Conservation (phyloP, 2,888 invertebrate genomes). For the Dichetophora obliterata region DNA sequence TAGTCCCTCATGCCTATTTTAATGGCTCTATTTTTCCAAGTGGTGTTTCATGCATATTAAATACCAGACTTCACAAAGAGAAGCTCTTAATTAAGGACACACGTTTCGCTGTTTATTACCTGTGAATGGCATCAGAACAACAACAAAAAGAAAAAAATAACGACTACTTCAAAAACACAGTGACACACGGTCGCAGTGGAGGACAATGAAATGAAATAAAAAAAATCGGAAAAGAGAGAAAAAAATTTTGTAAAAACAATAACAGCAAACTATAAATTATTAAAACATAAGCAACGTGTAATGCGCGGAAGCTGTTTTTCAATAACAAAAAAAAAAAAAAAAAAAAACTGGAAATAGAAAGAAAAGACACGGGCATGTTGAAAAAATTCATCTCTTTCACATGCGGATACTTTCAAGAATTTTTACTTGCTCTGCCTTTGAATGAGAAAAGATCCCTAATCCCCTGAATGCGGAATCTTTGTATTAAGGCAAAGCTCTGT, state of each 20-base stretch:
- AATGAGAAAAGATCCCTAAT: conserved; percentile 52
- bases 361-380: no score
- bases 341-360: no score
- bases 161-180: neutral
- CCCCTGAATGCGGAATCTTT: conserved; percentile 64
- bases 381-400: neutral
- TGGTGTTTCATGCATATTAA: conserved; percentile 9
- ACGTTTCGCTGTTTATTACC: conserved; percentile 49
- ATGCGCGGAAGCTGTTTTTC: conserved; percentile 24
- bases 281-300: conserved; percentile 22
- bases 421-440: neutral
- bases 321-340: neutral
- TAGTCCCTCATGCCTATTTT: neutral
- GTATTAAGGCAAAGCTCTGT: conserved; percentile 56
- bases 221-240: neutral
- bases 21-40: neutral
- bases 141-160: neutral
- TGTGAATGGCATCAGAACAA: conserved; percentile 44
- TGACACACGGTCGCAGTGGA: neutral
- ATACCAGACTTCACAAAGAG: neutral
- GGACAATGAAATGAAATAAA: neutral
- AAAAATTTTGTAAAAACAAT: neutral
- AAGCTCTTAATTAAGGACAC: conserved; percentile 46
- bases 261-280: conserved; percentile 31
- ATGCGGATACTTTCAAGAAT: neutral